phyloP scores from a whole-genome alignment of 2,113 vertebrate genomes.

The Dryoscopus gambensis region DNA sequence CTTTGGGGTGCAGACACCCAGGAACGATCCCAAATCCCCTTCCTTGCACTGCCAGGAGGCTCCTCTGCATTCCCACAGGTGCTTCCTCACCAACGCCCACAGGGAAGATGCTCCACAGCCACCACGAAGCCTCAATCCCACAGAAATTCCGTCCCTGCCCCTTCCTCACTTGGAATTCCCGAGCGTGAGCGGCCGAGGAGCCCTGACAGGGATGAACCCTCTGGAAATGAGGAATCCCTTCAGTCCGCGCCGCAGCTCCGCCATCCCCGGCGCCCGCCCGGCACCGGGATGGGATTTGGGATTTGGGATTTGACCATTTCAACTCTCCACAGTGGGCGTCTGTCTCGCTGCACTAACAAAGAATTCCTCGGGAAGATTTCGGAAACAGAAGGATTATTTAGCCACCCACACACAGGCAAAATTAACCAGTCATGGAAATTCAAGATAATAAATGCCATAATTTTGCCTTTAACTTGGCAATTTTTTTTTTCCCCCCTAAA shows the following conservation, averaged over 20 bases:
- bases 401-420: conserved; percentile 29
- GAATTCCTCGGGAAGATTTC: conserved; percentile 19
- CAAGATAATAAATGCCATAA: conserved; percentile 52
- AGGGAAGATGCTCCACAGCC: not conserved
- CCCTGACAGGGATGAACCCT: not conserved
- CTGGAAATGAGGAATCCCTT: not conserved
- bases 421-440: conserved; percentile 50
- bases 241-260: rapidly evolving
- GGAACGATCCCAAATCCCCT: rapidly evolving
- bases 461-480: conserved; percentile 5
- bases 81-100: not conserved
- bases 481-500: not conserved
- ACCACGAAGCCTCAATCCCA: not conserved
- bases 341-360: not conserved
- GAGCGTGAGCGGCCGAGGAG: not conserved
- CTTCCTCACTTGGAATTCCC: rapidly evolving
- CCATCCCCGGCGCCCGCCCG: not conserved
- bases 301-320: not conserved
- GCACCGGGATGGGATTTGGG: not conserved
- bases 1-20: not conserved
- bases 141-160: not conserved
- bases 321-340: not conserved
- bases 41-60: not conserved
- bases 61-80: not conserved
- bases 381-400: conserved; percentile 43